Percentiles rank a stretch among this genome's conserved stretches.
Conservation (phyloP, 1,140 invertebrate genomes). For the Araneus ventricosus region DNA sequence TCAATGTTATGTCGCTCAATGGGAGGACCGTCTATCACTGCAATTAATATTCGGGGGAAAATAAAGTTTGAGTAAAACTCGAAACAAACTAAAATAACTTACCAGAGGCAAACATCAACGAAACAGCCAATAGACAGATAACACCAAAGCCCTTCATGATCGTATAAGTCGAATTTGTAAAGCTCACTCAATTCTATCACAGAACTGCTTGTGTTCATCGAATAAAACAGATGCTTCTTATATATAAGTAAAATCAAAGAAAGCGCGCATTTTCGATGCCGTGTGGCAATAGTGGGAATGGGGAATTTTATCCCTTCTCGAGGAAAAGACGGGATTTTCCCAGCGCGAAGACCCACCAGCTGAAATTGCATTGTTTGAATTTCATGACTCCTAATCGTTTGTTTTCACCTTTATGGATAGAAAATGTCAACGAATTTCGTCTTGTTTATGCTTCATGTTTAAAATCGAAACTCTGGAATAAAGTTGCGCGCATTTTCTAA, state of each 20-base stretch:
- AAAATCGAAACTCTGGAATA: too few species aligned
- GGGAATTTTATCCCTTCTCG: background rate
- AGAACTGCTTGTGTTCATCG: background rate
- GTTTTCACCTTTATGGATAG: too few species aligned
- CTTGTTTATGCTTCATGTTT: too few species aligned
- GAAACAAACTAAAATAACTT: background rate
- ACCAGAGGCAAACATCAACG: background rate
- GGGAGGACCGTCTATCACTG: too few species aligned
- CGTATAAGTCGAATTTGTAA: background rate
- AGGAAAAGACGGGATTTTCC: background rate
- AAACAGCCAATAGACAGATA: background rate
- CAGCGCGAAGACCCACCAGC: background rate
- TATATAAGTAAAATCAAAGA: background rate
- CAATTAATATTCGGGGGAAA: too few species aligned
- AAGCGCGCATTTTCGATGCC: background rate
- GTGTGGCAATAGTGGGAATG: background rate
- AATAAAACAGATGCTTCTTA: background rate
- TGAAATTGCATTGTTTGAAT: background rate
- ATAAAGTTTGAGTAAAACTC: too few species aligned
- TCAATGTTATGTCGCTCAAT: too few species aligned
- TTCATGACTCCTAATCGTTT: background rate
- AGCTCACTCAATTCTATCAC: background rate
- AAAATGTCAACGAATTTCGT: too few species aligned
- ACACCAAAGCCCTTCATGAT: background rate
- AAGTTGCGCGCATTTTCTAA: too few species aligned